A percentile compares a stretch with the other conserved stretches of the same genome.
Conservation (phyloP, 2,888 invertebrate species). For the Fabriciana adippe region DNA sequence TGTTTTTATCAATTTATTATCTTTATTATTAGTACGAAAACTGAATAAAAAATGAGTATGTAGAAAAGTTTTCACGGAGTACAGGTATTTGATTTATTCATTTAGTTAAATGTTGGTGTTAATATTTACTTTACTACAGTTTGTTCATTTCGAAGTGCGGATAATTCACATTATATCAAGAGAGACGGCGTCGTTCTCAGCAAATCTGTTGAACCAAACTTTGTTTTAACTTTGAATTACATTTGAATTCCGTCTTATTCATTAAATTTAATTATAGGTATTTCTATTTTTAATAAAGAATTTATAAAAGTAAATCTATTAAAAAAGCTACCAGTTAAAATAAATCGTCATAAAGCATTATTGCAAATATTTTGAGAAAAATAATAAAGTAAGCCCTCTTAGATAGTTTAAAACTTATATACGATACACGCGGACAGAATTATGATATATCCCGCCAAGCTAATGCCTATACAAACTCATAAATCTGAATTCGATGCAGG, state of each 20-base stretch:
- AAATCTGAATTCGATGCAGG: conserved; percentile 44
- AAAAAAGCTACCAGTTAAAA: not conserved
- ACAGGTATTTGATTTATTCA: conserved; percentile 17
- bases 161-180: conserved; percentile 17
- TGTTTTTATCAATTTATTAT: too few species aligned
- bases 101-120: conserved; percentile 16
- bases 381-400: too few species aligned
- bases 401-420: not conserved
- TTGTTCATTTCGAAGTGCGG: conserved; percentile 10
- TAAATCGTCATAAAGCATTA: too few species aligned
- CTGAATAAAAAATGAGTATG: not conserved
- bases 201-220: conserved; percentile 4
- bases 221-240: not conserved
- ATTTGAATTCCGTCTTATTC: not conserved
- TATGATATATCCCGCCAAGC: conserved; percentile 41
- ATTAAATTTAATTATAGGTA: not conserved
- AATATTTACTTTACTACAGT: conserved; percentile 10
- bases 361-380: too few species aligned
- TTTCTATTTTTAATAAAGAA: not conserved
- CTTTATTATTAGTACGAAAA: too few species aligned
- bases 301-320: not conserved
- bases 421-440: conserved; percentile 16
- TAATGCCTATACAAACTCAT: conserved; percentile 46
- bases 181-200: conserved; percentile 3
- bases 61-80: conserved; percentile 6